These are phyloP conservation scores for Cordilura impudica DNA, from an alignment of 2,888 invertebrate genomes.

Conservation along the genomic window DNA sequence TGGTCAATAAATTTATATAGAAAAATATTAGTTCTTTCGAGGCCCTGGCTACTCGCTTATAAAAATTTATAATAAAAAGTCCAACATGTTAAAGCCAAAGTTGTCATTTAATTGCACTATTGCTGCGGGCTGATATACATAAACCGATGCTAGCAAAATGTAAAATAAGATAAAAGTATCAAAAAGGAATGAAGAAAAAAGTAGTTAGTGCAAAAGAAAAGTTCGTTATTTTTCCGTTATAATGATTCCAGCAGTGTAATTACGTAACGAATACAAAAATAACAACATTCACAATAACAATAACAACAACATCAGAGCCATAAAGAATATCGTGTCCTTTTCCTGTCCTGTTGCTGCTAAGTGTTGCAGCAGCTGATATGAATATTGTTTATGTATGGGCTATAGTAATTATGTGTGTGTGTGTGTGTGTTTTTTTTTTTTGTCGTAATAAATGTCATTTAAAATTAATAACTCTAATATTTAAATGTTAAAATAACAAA, in stretches of 20 bases:
- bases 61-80: neutral
- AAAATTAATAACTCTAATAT: slow-evolving; percentile 66
- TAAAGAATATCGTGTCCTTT: slow-evolving; percentile 56
- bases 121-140: slow-evolving; percentile 27
- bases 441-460: slow-evolving; percentile 66
- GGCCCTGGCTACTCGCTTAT: too few relatives aligned
- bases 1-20: neutral
- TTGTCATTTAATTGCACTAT: slow-evolving; percentile 47
- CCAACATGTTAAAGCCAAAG: slow-evolving; percentile 35
- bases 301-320: slow-evolving; percentile 37
- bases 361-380: slow-evolving; percentile 31
- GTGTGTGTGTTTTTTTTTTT: slow-evolving; percentile 18
- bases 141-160: neutral
- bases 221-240: slow-evolving; percentile 57
- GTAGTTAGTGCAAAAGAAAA: slow-evolving; percentile 37
- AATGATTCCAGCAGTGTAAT: slow-evolving; percentile 64
- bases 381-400: slow-evolving; percentile 20
- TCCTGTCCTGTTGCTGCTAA: slow-evolving; percentile 41
- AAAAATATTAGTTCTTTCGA: too few relatives aligned
- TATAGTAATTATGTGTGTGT: neutral
- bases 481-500: slow-evolving; percentile 52
- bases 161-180: slow-evolving; percentile 1
- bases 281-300: neutral
- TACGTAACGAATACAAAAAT: slow-evolving; percentile 48
- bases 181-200: slow-evolving; percentile 15